Conservation (phyloP, 2,797 vertebrate species). For the Lepidocolaptes lacrymiger region DNA sequence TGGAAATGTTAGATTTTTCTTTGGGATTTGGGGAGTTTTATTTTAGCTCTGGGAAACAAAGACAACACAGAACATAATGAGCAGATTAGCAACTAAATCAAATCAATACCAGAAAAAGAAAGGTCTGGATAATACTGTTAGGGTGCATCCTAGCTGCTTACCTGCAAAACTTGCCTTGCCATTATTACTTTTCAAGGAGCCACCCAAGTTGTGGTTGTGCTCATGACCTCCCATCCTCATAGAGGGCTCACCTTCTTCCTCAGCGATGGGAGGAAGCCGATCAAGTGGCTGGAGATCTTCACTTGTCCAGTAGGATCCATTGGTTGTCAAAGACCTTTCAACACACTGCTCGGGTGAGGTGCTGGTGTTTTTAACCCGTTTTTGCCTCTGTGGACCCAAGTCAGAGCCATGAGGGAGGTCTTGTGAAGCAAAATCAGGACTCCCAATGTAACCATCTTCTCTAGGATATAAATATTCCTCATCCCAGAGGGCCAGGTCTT, state of each 20-base stretch:
- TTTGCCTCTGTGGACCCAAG: neutral
- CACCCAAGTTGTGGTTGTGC: slow-evolving; percentile 37
- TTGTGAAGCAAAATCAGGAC: slow-evolving; percentile 15
- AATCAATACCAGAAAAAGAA: slow-evolving; percentile 13
- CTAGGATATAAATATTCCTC: slow-evolving; percentile 53
- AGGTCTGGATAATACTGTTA: neutral
- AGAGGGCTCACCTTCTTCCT: slow-evolving; percentile 75
- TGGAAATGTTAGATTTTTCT: slow-evolving; percentile 16
- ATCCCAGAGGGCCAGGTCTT: slow-evolving; percentile 43
- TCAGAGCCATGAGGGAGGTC: neutral
- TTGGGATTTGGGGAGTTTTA: neutral
- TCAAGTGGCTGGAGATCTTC: slow-evolving; percentile 42
- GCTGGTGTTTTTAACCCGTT: neutral
- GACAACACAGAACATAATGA: neutral
- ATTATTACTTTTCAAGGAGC: slow-evolving; percentile 65
- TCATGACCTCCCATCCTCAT: slow-evolving; percentile 18
- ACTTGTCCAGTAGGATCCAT: slow-evolving; percentile 17
- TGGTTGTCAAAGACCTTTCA: slow-evolving; percentile 13
- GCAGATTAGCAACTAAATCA: slow-evolving; percentile 35
- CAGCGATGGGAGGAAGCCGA: slow-evolving; percentile 76
- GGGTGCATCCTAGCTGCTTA: slow-evolving; percentile 53
- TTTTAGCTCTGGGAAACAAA: slow-evolving; percentile 6
- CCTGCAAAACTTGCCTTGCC: slow-evolving; percentile 54
- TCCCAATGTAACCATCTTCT: slow-evolving; percentile 11
- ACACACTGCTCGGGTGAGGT: neutral